phyloP scores from a whole-genome alignment of 2,113 vertebrate species.

The Stercorarius parasiticus region DNA sequence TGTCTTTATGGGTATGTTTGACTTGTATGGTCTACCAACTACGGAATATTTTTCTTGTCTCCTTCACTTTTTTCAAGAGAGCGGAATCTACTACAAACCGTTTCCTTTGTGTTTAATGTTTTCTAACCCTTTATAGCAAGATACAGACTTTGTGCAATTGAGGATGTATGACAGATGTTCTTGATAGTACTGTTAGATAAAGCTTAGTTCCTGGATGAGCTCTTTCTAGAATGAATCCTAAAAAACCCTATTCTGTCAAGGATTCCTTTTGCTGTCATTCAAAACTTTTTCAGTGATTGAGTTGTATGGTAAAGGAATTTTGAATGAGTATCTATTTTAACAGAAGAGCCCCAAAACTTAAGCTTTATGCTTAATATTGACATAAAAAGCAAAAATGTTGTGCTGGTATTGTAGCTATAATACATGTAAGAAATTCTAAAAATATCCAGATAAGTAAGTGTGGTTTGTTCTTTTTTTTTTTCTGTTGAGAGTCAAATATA shows the following conservation, averaged over 20 bases:
- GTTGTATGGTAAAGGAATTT: background rate
- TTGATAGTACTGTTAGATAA: background rate
- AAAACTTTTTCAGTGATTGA: background rate
- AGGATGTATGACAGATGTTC: background rate
- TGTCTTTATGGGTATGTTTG: background rate
- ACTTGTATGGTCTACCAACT: background rate
- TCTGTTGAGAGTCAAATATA: background rate
- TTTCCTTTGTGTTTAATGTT: background rate
- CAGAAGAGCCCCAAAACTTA: background rate
- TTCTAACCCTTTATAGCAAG: background rate
- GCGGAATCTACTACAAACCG: background rate
- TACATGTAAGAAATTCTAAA: background rate
- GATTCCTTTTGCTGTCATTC: background rate
- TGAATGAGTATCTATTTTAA: background rate
- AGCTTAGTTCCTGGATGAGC: background rate
- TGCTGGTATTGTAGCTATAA: background rate
- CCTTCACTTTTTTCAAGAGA: background rate
- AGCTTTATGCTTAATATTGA: background rate
- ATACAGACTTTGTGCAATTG: background rate
- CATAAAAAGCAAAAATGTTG: background rate
- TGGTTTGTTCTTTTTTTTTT: background rate
- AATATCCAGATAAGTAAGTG: background rate
- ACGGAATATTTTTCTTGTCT: background rate
- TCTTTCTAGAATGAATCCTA: background rate
- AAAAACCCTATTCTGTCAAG: background rate